Evolutionary conservation across 2,797 vertebrate species (phyloP).

Genomic region (Pseudopleuronectes americanus): DNA sequence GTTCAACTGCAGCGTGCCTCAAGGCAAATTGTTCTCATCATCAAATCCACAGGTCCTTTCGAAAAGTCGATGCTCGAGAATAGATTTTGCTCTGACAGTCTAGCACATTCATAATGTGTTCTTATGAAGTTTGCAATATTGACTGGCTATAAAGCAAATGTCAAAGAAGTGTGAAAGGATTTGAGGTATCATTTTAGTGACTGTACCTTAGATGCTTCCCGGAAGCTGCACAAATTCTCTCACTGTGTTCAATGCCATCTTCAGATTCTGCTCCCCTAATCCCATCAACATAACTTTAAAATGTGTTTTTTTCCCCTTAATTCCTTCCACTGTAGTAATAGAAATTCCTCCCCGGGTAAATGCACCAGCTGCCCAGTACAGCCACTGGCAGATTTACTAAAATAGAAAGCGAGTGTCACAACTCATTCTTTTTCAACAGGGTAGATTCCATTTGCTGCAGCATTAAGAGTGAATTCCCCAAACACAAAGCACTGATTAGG

Average conservation of each 20-base stretch:
- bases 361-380: slow-evolving; percentile 26
- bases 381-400: slow-evolving; percentile 47
- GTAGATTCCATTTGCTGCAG: slow-evolving; percentile 48
- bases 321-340: slow-evolving; percentile 45
- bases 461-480: slow-evolving; percentile 44
- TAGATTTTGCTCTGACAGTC: slow-evolving; percentile 28
- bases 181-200: background rate
- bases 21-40: slow-evolving; percentile 65
- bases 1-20: slow-evolving; percentile 43
- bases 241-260: slow-evolving; percentile 12
- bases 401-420: slow-evolving; percentile 55
- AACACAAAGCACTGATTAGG: slow-evolving; percentile 51
- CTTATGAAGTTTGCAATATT: slow-evolving; percentile 11
- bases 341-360: slow-evolving; percentile 40
- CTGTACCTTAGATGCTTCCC: background rate
- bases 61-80: slow-evolving; percentile 20
- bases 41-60: slow-evolving; percentile 35
- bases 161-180: slow-evolving; percentile 9
- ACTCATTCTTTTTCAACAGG: slow-evolving; percentile 36
- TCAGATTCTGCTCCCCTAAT: slow-evolving; percentile 18
- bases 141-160: slow-evolving; percentile 24
- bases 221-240: slow-evolving; percentile 7
- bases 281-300: slow-evolving; percentile 32
- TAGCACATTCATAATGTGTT: slow-evolving; percentile 16
- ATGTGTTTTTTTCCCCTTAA: slow-evolving; percentile 16